A percentile compares a stretch with the other conserved stretches of the same genome.
Evolutionary conservation across 2,797 vertebrate species (phyloP).

Genomic region (Brotula barbata): DNA sequence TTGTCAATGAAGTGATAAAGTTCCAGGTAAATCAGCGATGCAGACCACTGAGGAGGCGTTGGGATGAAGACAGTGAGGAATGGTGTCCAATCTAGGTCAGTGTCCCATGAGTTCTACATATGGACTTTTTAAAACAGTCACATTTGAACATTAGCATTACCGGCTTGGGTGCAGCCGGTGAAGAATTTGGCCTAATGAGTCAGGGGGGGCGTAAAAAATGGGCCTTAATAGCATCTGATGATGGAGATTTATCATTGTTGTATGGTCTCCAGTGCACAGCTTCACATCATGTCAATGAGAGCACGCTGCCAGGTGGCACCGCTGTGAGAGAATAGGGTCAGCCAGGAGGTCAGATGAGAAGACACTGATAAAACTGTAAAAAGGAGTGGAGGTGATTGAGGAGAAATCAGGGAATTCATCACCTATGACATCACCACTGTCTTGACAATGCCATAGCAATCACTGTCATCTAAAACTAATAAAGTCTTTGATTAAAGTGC

Average conservation of each 20-base stretch:
- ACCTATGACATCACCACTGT: no score
- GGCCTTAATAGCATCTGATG: not conserved
- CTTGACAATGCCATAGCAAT: no score
- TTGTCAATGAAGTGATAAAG: constrained; percentile 35
- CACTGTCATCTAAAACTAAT: no score
- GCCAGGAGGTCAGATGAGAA: constrained; percentile 35
- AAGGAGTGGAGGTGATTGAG: constrained; percentile 22
- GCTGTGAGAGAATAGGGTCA: constrained; percentile 8
- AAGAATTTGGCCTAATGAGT: constrained; percentile 12
- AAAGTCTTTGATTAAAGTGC: no score
- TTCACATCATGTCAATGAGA: constrained; percentile 18
- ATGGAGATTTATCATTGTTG: constrained; percentile 8
- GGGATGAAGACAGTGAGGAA: constrained; percentile 42
- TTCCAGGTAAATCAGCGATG: constrained; percentile 19
- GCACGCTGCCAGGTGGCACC: not conserved
- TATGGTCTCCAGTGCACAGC: constrained; percentile 6
- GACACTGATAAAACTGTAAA: not conserved
- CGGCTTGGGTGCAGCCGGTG: constrained; percentile 16
- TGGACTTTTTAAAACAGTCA: constrained; percentile 1
- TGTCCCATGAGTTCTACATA: constrained; percentile 25
- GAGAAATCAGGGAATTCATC: not conserved
- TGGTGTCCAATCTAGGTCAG: constrained; percentile 36
- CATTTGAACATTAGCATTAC: constrained; percentile 30
- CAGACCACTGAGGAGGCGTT: constrained; percentile 23
- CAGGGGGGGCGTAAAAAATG: constrained; percentile 5